These are phyloP conservation scores for Agelastica alni DNA, from an alignment of 2,888 invertebrate genomes.

Conservation along the genomic window DNA sequence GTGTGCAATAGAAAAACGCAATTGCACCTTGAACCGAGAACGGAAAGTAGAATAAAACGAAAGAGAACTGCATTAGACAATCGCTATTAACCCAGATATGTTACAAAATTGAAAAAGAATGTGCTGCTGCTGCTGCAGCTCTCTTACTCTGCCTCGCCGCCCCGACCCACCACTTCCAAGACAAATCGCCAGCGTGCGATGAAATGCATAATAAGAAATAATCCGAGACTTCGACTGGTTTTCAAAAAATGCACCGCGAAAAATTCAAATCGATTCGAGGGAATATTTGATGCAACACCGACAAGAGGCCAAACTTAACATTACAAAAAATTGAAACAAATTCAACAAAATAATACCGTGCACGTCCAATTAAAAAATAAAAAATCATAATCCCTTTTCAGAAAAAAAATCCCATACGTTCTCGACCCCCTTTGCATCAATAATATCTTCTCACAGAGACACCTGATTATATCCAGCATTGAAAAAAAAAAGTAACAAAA, in stretches of 20 bases:
- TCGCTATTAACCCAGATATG: constrained; percentile 34
- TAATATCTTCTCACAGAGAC: constrained; percentile 1
- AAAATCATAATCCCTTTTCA: not conserved
- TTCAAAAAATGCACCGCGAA: no score
- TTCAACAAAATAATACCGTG: no score
- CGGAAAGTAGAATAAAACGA: constrained; percentile 28
- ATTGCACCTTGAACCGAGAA: constrained; percentile 30
- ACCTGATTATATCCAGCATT: constrained; percentile 12
- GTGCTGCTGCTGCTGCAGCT: no score
- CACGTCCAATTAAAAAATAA: not conserved
- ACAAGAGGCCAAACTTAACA: no score
- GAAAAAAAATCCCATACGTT: constrained; percentile 47
- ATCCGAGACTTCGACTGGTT: no score
- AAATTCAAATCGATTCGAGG: no score
- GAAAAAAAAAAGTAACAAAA: constrained; percentile 26
- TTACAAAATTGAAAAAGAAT: constrained; percentile 24
- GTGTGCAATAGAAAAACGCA: constrained; percentile 1
- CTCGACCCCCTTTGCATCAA: constrained; percentile 1
- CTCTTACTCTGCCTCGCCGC: no score
- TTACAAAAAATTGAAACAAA: no score
- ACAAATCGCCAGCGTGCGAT: no score
- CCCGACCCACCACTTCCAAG: no score
- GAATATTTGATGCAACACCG: no score
- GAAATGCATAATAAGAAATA: no score
- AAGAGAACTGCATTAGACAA: constrained; percentile 29